Conservation (phyloP, 2,888 invertebrate species). For the Pristionchus entomophagus region DNA sequence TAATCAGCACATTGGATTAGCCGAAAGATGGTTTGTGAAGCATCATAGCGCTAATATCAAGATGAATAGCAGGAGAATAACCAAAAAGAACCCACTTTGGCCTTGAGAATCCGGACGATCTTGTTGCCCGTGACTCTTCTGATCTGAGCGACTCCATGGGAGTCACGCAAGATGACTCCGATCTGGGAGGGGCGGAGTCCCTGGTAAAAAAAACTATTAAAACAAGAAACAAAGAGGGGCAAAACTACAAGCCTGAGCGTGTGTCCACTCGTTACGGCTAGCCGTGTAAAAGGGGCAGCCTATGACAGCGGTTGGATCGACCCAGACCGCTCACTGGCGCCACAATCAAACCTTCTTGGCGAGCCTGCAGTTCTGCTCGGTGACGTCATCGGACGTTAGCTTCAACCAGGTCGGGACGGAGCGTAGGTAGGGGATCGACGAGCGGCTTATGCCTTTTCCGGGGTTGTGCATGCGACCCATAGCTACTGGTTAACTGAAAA, state of each 20-base stretch:
- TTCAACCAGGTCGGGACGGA: slow-evolving; percentile 99
- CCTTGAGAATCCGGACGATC: slow-evolving; percentile 97
- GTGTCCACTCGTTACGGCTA: slow-evolving; percentile 23
- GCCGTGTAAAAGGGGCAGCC: not conserved
- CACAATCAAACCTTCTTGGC: slow-evolving; percentile 85
- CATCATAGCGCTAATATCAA: slow-evolving; percentile 43
- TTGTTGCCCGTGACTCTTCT: slow-evolving; percentile 99
- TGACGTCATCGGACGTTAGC: slow-evolving; percentile 94
- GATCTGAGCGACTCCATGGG: slow-evolving; percentile 98
- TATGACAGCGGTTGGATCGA: slow-evolving; percentile 48
- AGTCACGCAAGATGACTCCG: slow-evolving; percentile 98
- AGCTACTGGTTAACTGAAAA: slow-evolving; percentile 64
- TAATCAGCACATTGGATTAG: slow-evolving; percentile 41
- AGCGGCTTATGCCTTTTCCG: slow-evolving; percentile 99
- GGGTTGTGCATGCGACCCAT: slow-evolving; percentile 99
- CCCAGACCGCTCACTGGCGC: slow-evolving; percentile 42
- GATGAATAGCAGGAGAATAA: not conserved
- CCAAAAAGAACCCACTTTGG: slow-evolving; percentile 77
- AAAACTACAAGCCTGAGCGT: slow-evolving; percentile 28
- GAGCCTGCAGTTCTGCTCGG: slow-evolving; percentile 96
- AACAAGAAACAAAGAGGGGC: not conserved
- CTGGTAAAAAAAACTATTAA: slow-evolving; percentile 60
- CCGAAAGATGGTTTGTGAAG: slow-evolving; percentile 49
- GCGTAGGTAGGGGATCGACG: slow-evolving; percentile 96
- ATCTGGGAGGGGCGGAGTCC: slow-evolving; percentile 99